Evolutionary conservation across 2,113 vertebrate species (phyloP), one percentile per base, ranked within the genome.

Genomic region (Mormyrus lacerda): DNA sequence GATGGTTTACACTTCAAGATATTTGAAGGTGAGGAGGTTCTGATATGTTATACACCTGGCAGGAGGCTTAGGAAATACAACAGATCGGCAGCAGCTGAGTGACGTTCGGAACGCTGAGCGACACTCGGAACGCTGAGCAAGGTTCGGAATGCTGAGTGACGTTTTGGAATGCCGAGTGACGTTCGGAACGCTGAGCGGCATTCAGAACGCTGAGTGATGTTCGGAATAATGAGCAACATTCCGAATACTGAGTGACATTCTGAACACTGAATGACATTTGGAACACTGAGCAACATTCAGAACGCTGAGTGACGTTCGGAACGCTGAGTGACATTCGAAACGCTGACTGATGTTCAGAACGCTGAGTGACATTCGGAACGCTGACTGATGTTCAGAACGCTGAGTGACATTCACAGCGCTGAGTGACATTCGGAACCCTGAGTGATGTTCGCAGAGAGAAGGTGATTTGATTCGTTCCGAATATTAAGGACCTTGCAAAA

Each of bases 401-500:
- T 48, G 47, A 48, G 47, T 51, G 50, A 51, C 15, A 17, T 51
- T 51, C 50, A 24, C 4, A 21, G 21, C 21, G 21, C 53, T 58
- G 53, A 58, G 53, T 24, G 69, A 76, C 69, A 76, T 44, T 85
- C 13, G 45, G 11, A n/a, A 85, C 4, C 9, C n/a, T 10, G 21
- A 27, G 84, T n/a, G 45, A 24, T 4, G 5, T 50, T 53, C 5
- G 35, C 35, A 79, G 44, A 35, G 50, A 89, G 91, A 90, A 39
- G n/a, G 89, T 90, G 92, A 93, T 92, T 92, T 91, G 91, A 92
- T 92, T 94, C 91, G 92, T 91, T 91, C 87, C 89, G 82, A 92
- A 93, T 92, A 94, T 92, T 91, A 93, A 92, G 92, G 90, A 91
- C 93, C 88, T 89, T 89, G 89, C 90, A 90, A 91, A 93, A 91